phyloP scores from a whole-genome alignment of 2,113 vertebrate species.

The Chauna torquata region DNA sequence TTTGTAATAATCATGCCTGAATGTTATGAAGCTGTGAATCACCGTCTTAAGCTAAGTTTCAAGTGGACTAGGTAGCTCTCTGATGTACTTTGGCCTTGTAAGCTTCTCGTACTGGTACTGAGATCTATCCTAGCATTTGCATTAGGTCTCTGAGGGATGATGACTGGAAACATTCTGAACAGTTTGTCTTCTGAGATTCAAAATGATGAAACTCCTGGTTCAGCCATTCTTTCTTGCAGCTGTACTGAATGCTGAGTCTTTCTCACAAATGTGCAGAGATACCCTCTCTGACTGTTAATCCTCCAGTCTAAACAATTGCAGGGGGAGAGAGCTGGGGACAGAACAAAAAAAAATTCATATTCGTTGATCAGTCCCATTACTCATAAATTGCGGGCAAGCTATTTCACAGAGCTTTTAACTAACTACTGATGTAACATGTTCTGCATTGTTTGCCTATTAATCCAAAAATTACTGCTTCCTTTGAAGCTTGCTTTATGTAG shows the following conservation, averaged over 20 bases:
- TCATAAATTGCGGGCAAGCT: constrained; percentile 49
- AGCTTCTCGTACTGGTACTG: background rate
- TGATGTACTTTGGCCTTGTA: background rate
- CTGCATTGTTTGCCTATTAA: constrained; percentile 68
- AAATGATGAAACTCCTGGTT: background rate
- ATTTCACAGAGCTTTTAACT: constrained; percentile 71
- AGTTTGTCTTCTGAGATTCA: constrained; percentile 2
- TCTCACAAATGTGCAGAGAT: background rate
- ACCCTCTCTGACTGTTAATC: constrained; percentile 22
- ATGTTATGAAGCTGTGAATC: background rate
- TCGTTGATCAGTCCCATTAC: constrained; percentile 54
- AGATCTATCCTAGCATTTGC: background rate
- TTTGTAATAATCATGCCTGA: background rate
- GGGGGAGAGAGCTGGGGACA: background rate
- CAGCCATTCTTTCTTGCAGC: background rate
- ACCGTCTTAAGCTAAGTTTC: background rate
- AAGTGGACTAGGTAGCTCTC: background rate
- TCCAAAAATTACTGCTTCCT: constrained; percentile 63
- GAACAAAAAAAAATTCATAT: background rate
- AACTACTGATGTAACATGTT: constrained; percentile 71
- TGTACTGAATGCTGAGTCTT: background rate
- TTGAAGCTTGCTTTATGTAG: constrained; percentile 69
- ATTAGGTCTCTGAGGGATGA: background rate
- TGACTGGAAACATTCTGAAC: background rate
- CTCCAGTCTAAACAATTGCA: constrained; percentile 38